These are phyloP conservation scores for Yponomeuta sedellus DNA, from an alignment of 2,888 invertebrate species.

Conservation along the genomic window DNA sequence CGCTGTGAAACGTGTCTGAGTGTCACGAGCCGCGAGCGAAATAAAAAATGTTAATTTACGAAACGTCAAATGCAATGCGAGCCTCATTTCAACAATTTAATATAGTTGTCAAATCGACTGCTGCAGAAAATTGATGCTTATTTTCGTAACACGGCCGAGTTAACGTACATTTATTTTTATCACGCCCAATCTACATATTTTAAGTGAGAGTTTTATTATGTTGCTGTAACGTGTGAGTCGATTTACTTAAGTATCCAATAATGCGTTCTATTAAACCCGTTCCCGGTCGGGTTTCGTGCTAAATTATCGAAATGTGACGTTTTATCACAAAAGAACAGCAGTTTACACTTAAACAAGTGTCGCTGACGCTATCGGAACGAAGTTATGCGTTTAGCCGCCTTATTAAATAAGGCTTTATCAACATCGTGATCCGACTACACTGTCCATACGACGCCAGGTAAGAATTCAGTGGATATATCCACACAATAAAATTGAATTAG, in stretches of 20 bases:
- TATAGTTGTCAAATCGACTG: conserved; percentile 12
- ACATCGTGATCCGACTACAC: conserved; percentile 25
- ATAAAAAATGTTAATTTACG: conserved; percentile 16
- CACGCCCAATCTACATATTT: background rate
- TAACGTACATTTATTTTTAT: background rate
- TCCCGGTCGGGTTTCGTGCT: conserved; percentile 40
- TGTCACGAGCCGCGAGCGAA: conserved; percentile 6
- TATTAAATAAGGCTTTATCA: conserved; percentile 68
- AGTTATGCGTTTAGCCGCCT: conserved; percentile 64
- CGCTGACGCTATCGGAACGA: conserved; percentile 48
- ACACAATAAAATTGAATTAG: background rate
- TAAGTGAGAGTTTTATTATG: conserved; percentile 34
- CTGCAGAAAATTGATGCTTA: background rate
- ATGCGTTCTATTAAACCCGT: conserved; percentile 38
- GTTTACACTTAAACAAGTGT: conserved; percentile 74
- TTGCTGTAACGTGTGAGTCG: background rate
- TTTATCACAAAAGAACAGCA: conserved; percentile 69
- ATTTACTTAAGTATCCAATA: background rate
- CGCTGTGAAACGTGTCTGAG: background rate
- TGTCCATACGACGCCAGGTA: conserved; percentile 21
- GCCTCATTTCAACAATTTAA: conserved; percentile 16
- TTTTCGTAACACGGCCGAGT: conserved; percentile 13
- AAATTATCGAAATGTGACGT: conserved; percentile 70
- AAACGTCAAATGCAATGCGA: conserved; percentile 17
- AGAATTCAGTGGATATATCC: conserved; percentile 32